Evolutionary conservation across 2,113 vertebrate species (phyloP).

Genomic region (Oenanthe melanoleuca): DNA sequence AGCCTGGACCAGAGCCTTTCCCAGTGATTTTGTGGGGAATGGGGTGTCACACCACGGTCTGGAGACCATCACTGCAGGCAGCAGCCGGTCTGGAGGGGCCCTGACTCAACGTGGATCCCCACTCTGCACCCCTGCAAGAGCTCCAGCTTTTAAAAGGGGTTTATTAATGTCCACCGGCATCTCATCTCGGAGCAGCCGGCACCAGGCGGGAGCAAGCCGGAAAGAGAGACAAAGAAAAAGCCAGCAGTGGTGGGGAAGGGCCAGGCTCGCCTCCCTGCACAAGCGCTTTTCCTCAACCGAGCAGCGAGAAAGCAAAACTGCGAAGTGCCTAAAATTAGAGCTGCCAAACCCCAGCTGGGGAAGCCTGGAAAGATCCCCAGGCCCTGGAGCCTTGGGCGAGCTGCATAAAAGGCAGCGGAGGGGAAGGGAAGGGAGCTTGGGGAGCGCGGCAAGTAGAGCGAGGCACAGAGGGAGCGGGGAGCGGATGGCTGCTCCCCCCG

Average conservation of each 20-base stretch:
- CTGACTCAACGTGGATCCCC: background rate
- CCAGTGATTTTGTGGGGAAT: accelerated
- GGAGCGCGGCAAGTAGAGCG: constrained; percentile 51
- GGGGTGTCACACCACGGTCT: accelerated
- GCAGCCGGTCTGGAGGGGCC: background rate
- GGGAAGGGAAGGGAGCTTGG: constrained; percentile 61
- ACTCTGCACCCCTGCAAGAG: background rate
- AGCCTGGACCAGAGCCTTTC: background rate
- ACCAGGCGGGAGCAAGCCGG: background rate
- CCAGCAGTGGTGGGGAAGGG: constrained; percentile 22
- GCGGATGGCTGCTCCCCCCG: constrained; percentile 33
- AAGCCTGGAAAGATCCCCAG: constrained; percentile 71
- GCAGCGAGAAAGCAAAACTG: constrained; percentile 59
- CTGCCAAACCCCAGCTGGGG: constrained; percentile 71
- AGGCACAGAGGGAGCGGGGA: background rate
- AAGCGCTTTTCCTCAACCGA: constrained; percentile 26
- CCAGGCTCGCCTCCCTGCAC: constrained; percentile 24
- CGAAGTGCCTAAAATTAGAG: constrained; percentile 67
- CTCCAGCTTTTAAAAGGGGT: background rate
- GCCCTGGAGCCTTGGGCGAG: constrained; percentile 66
- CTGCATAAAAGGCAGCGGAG: constrained; percentile 64
- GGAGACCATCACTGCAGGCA: accelerated
- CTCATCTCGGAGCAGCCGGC: background rate
- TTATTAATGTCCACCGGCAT: background rate
- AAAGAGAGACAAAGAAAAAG: constrained; percentile 44